Conservation (phyloP, 2,113 vertebrate species). For the Panurus biarmicus region DNA sequence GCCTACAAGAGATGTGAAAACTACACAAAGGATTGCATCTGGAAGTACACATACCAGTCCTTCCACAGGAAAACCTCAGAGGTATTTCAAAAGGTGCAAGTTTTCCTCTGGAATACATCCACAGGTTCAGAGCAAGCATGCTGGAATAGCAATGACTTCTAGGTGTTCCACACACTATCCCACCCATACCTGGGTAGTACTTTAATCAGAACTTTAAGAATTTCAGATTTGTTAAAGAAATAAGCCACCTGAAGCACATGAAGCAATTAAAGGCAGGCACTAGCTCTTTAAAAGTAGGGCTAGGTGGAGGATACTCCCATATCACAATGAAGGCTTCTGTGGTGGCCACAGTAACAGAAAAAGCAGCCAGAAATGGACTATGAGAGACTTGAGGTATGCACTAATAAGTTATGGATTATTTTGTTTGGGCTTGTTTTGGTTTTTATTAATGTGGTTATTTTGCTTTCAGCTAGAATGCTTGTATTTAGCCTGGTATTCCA, state of each 20-base stretch:
- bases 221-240: background rate
- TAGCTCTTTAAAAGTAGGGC: background rate
- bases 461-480: background rate
- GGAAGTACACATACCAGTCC: background rate
- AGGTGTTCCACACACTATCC: background rate
- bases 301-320: no score
- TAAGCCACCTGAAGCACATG: background rate
- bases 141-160: background rate
- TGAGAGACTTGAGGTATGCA: background rate
- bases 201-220: background rate
- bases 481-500: background rate
- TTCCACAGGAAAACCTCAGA: background rate
- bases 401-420: background rate
- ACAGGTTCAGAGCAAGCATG: background rate
- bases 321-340: no score
- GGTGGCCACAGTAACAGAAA: background rate
- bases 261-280: background rate
- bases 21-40: background rate
- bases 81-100: background rate
- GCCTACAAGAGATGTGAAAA: background rate
- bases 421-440: background rate
- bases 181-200: background rate
- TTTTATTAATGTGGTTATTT: background rate
- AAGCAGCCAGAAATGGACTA: fast-evolving
- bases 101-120: background rate